A percentile compares a stretch with the other conserved stretches of the same genome.
phyloP scores from a whole-genome alignment of 2,888 invertebrate species.

The Melanotus villosus region DNA sequence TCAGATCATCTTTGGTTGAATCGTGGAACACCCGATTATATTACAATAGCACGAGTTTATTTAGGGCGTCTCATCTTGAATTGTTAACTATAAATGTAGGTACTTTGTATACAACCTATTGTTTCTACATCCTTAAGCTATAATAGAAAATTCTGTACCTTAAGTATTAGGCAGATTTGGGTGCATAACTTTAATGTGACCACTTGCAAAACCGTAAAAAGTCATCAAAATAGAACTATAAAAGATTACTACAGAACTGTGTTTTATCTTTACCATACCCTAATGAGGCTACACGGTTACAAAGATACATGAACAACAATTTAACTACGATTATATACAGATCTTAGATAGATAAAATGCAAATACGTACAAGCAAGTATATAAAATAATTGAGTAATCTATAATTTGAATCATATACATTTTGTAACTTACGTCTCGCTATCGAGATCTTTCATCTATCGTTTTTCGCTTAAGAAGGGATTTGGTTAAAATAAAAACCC shows the following conservation, averaged over 20 bases:
- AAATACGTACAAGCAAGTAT: slow-evolving; percentile 69
- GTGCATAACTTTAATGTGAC: slow-evolving; percentile 48
- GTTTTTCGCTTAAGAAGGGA: slow-evolving; percentile 26
- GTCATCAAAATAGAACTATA: slow-evolving; percentile 58
- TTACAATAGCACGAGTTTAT: not conserved
- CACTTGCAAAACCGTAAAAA: slow-evolving; percentile 53
- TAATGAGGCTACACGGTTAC: slow-evolving; percentile 55
- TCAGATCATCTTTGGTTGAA: not conserved
- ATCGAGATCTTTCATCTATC: slow-evolving; percentile 37
- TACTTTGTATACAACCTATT: slow-evolving; percentile 1
- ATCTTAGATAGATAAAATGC: slow-evolving; percentile 67
- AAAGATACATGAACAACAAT: slow-evolving; percentile 63
- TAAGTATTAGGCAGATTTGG: slow-evolving; percentile 25
- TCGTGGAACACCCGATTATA: not conserved
- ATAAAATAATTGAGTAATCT: slow-evolving; percentile 69
- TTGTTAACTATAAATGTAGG: not conserved
- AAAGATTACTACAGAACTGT: slow-evolving; percentile 56
- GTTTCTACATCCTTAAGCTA: not conserved
- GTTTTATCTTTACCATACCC: slow-evolving; percentile 44
- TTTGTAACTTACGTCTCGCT: slow-evolving; percentile 66
- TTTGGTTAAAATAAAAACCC: slow-evolving; percentile 27
- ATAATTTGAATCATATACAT: slow-evolving; percentile 68
- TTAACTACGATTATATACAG: slow-evolving; percentile 66
- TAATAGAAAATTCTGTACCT: slow-evolving; percentile 11
- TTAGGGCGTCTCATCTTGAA: not conserved